Conservation (phyloP, 2,888 invertebrate genomes). For the Geophilus truncorum region DNA sequence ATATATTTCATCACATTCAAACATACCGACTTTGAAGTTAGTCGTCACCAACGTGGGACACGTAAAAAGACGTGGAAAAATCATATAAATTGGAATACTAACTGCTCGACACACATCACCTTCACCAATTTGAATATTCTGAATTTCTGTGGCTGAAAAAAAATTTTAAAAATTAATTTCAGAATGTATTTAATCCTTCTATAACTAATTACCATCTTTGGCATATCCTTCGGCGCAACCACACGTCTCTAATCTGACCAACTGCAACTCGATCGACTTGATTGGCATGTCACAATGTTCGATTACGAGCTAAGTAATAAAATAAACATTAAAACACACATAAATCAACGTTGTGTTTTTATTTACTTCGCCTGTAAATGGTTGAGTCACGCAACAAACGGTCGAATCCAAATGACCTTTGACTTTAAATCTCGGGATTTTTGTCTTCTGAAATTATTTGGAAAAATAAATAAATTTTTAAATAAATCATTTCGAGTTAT, state of each 20-base stretch:
- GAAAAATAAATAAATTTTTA: not conserved
- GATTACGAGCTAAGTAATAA: conserved; percentile 59
- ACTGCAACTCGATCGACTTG: conserved; percentile 87
- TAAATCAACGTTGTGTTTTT: not conserved
- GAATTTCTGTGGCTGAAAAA: conserved; percentile 84
- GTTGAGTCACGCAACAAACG: conserved; percentile 74
- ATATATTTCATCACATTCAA: too few relatives aligned
- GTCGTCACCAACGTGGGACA: conserved; percentile 85
- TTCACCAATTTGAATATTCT: conserved; percentile 94
- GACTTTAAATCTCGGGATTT: conserved; percentile 75
- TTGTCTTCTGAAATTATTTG: conserved; percentile 47
- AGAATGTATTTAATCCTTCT: not conserved
- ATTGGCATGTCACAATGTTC: conserved; percentile 76
- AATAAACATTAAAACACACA: not conserved
- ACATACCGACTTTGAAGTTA: conserved; percentile 88
- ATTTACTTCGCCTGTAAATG: conserved; percentile 77
- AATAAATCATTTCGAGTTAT: not conserved
- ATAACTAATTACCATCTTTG: conserved; percentile 66
- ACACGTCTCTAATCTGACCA: conserved; percentile 92
- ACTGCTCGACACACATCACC: conserved; percentile 79
- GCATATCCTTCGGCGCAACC: conserved; percentile 89
- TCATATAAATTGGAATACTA: conserved; percentile 87
- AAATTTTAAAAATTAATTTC: not conserved
- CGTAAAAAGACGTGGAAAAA: conserved; percentile 90
- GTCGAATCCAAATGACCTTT: conserved; percentile 77